Base-by-base conservation (phyloP, 1,140 invertebrate genomes). In the Polypedilum pembai region DNA sequence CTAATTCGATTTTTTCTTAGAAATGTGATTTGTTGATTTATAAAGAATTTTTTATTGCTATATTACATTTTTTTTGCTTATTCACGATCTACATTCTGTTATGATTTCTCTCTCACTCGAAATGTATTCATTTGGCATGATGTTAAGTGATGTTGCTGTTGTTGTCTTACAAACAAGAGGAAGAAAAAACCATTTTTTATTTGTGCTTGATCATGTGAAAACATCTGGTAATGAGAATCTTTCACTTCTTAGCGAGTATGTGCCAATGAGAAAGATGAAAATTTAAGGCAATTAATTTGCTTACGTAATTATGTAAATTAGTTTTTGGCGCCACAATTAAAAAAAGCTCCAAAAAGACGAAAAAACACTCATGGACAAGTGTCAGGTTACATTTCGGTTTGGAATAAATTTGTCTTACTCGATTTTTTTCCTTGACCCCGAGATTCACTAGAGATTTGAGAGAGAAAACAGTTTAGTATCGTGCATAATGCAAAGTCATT, bases 21-120 rank as follows among this genome's bases (percentile, higher is more conserved):
- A 69, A 69, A 20, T 69, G 20, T 69, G 65, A 69, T 69, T 69
- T 69, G 65, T 69, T 69, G 65, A 69, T 69, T 69, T 69, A 18
- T 21, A 69, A 18, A 20, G 17, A 69, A 69, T 12, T n/a, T 18
- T 69, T 69, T 69, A 69, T 69, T 69, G 65, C 65, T 21, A 20
- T 12, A 56, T 69, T 69, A 21, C 65, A 69, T 69, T 69, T 33
- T n/a, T 33, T 33, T n/a, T 56, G 45, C 45, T 56, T 56, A 56
- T 56, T 69, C 65, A 69, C 65, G 65, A 69, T 69, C 65, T 69
- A 69, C 65, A 69, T 69, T 18, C 24, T 69, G 17, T 69, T 21
- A 69, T 21, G 65, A 21, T 69, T 69, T 18, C 20, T 69, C 8
- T 69, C 45, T 33, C 24, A 33, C 24, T 33, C 24, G 24, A 33